Conservation (phyloP, 2,888 invertebrate genomes). For the Coenonympha arcania region DNA sequence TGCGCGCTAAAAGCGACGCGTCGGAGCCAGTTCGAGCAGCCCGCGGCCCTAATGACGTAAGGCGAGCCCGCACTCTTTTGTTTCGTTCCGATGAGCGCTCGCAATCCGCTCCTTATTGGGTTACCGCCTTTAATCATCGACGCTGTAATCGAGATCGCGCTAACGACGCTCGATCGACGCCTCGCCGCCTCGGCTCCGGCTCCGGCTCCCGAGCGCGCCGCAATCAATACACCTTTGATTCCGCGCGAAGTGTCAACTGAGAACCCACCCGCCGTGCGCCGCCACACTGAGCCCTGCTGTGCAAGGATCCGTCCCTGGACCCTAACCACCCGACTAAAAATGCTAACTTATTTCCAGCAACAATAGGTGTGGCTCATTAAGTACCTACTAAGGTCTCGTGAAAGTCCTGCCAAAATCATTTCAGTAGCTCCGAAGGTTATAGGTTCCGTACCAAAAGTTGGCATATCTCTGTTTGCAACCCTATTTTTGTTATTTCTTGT, state of each 20-base stretch:
- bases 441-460: too few relatives aligned
- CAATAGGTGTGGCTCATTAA: too few relatives aligned
- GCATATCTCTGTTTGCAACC: too few relatives aligned
- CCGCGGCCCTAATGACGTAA: conserved; percentile 60
- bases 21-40: conserved; percentile 44
- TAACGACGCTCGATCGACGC: conserved; percentile 45
- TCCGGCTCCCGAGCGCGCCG: conserved; percentile 31
- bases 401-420: too few relatives aligned
- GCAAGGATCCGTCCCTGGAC: too few relatives aligned
- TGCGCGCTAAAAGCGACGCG: conserved; percentile 42
- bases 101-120: conserved; percentile 59
- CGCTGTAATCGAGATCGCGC: conserved; percentile 39
- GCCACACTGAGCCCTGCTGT: background rate
- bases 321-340: too few relatives aligned
- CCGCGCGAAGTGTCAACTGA: conserved; percentile 38
- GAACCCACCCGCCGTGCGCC: conserved; percentile 25
- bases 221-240: conserved; percentile 66
- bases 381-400: too few relatives aligned
- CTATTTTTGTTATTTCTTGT: too few relatives aligned
- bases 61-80: conserved; percentile 58
- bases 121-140: conserved; percentile 67
- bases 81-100: conserved; percentile 50
- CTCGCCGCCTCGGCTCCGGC: conserved; percentile 25
- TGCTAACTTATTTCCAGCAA: too few relatives aligned
- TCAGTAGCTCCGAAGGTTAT: too few relatives aligned